Evolutionary conservation across 2,113 vertebrate genomes (phyloP).

Genomic region (Grammomys dolichurus): DNA sequence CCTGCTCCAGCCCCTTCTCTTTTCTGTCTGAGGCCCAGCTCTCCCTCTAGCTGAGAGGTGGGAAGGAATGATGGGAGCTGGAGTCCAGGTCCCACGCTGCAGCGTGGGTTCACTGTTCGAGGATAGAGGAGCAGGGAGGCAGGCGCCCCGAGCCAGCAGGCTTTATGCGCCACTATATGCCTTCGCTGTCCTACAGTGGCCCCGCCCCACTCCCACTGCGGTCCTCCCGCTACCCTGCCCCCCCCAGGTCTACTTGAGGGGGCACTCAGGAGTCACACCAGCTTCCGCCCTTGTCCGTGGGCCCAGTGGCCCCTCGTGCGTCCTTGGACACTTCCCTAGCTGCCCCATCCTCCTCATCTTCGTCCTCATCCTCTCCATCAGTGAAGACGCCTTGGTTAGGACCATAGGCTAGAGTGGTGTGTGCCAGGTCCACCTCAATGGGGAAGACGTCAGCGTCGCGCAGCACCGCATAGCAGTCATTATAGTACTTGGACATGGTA

Average conservation of each 20-base stretch:
- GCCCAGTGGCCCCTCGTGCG: background rate
- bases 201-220: background rate
- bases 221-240: slow-evolving; percentile 29
- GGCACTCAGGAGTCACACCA: slow-evolving; percentile 90
- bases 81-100: background rate
- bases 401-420: slow-evolving; percentile 95
- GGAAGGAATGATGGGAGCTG: background rate
- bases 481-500: slow-evolving; percentile 97
- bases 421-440: slow-evolving; percentile 98
- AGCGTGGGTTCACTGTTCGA: background rate
- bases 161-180: slow-evolving; percentile 55
- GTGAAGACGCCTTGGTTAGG: slow-evolving; percentile 88
- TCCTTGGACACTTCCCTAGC: slow-evolving; percentile 69
- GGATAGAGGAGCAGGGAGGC: slow-evolving; percentile 74
- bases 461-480: slow-evolving; percentile 95
- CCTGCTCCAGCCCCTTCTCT: background rate
- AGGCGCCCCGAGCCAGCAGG: slow-evolving; percentile 71
- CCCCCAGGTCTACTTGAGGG: background rate
- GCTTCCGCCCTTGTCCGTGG: slow-evolving; percentile 91
- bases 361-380: slow-evolving; percentile 90
- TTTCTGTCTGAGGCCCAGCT: background rate
- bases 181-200: background rate
- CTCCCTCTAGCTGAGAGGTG: background rate
- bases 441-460: slow-evolving; percentile 97
- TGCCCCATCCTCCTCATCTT: slow-evolving; percentile 69